Conservation (phyloP, 2,113 vertebrate genomes). For the Polypterus senegalus region DNA sequence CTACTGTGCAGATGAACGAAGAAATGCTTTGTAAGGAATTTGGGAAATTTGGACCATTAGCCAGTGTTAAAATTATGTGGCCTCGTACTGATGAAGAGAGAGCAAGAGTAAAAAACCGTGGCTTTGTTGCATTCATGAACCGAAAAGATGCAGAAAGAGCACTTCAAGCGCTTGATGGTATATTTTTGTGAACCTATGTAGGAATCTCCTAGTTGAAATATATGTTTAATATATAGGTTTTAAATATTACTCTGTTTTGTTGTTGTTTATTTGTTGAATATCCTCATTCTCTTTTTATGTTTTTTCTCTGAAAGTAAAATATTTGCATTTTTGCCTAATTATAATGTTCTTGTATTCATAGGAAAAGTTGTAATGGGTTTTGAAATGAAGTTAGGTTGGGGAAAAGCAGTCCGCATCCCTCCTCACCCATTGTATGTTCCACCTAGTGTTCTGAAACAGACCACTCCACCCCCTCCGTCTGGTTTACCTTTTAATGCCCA, state of each 20-base stretch:
- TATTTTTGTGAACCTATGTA: not conserved
- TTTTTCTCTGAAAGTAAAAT: too few species aligned
- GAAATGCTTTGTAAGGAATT: slow-evolving; percentile 69
- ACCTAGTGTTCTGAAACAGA: slow-evolving; percentile 44
- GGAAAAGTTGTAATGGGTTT: slow-evolving; percentile 64
- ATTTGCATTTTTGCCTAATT: too few species aligned
- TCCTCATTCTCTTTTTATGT: too few species aligned
- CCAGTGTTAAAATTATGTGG: slow-evolving; percentile 72
- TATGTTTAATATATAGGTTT: too few species aligned
- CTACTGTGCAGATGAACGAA: slow-evolving; percentile 53
- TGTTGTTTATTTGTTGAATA: too few species aligned
- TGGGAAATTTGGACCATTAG: slow-evolving; percentile 59
- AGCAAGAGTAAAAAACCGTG: slow-evolving; percentile 52
- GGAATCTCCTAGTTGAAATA: too few species aligned
- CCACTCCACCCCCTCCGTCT: slow-evolving; percentile 51
- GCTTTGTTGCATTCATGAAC: slow-evolving; percentile 66
- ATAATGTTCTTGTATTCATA: slow-evolving; percentile 14
- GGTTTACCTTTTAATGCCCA: slow-evolving; percentile 65
- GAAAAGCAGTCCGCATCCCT: slow-evolving; percentile 58
- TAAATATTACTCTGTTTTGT: too few species aligned
- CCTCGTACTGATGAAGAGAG: slow-evolving; percentile 60
- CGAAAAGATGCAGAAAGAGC: slow-evolving; percentile 60
- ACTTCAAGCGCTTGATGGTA: slow-evolving; percentile 55
- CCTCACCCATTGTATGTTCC: slow-evolving; percentile 61
- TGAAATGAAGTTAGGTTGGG: slow-evolving; percentile 68